phyloP scores from a whole-genome alignment of 2,888 invertebrate genomes.

The Drosophila demipolita region DNA sequence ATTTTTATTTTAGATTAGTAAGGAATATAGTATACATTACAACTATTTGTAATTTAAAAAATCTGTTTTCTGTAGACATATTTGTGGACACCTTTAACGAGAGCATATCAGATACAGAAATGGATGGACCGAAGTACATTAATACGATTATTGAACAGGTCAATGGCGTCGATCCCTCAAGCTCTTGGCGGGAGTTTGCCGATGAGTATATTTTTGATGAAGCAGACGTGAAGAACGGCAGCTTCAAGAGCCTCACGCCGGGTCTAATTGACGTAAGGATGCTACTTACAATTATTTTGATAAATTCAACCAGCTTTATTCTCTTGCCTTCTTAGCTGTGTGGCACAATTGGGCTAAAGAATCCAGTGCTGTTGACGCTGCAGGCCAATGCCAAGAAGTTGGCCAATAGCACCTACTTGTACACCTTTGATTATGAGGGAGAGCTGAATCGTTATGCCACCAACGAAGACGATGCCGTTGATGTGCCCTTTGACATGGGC shows the following conservation, averaged over 20 bases:
- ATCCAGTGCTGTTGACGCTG: conserved; percentile 84
- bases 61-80: conserved; percentile 63
- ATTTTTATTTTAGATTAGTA: not conserved
- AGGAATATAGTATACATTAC: not conserved
- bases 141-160: conserved; percentile 80
- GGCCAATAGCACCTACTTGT: conserved; percentile 85
- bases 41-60: not conserved
- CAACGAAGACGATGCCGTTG: conserved; percentile 79
- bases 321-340: conserved; percentile 80
- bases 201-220: conserved; percentile 77
- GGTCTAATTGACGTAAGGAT: conserved; percentile 86
- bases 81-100: conserved; percentile 82
- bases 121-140: conserved; percentile 76
- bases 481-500: conserved; percentile 85
- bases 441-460: conserved; percentile 83
- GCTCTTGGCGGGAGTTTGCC: conserved; percentile 80
- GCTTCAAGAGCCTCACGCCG: conserved; percentile 85
- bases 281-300: not conserved
- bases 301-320: not conserved
- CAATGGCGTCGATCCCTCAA: conserved; percentile 81
- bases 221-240: conserved; percentile 83
- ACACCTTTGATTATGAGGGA: conserved; percentile 86
- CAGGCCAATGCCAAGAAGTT: conserved; percentile 83
- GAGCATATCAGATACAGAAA: conserved; percentile 73
- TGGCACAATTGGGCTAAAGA: conserved; percentile 85